Evolutionary conservation across 2,888 invertebrate species (phyloP), one percentile per base, ranked within the genome.

Genomic region (Eristalinus sepulchralis): DNA sequence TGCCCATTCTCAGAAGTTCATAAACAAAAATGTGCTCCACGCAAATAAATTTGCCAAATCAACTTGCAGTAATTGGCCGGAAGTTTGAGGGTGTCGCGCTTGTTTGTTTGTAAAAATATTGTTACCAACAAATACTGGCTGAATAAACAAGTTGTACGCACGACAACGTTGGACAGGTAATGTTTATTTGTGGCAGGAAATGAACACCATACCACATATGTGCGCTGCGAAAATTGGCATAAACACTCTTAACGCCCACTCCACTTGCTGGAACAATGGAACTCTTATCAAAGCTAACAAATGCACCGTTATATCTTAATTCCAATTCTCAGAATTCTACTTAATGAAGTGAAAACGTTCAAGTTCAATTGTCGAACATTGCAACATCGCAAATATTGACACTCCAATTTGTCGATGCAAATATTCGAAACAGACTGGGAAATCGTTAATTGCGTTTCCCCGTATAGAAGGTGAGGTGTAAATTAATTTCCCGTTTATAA

Each of bases 21-120:
- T n/a, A 53, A 53, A 53, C 31, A 67, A 31, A 55, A 10, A 55
- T 55, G 31, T 27, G 1, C 2, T 20, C n/a, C 10, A 27, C 27
- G 27, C 64, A 66, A 66, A 55, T 31, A 53, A 68, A 68, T 68
- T 62, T 60, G 4, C 24, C 31, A 10, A 24, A 22, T 57, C 8
- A 2, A 11, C 57, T 24, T 57, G 24, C 77, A 59, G 59, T 70
- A 70, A 81, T 75, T 75, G 70, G 47, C 70, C 68, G 68, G 81
- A 75, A 81, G 75, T 75, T 75, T 75, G 31, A 57, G 57, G 64
- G 68, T 64, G 63, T 70, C 63, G 75, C 57, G 22, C 17, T 47
- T 47, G 55, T 22, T 63, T 22, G 59, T 17, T 20, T 60, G 24
- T 1, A 63, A 34, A 20, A 63, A 34, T 11, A 8, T 53, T 68